These are phyloP conservation scores for Sebastes goodei DNA, from an alignment of 2,797 vertebrate species.

Conservation along the genomic window DNA sequence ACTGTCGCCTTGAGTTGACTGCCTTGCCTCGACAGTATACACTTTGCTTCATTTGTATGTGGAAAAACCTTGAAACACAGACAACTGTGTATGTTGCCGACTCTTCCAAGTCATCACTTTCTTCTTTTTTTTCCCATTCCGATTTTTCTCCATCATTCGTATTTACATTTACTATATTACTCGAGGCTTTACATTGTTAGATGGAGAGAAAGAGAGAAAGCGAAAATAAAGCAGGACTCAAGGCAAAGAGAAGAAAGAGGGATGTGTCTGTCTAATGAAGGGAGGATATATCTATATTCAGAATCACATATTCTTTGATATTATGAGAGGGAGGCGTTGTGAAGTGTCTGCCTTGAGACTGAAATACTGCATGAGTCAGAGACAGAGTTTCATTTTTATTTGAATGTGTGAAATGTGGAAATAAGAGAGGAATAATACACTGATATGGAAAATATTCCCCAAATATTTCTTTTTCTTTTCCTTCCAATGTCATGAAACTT, in stretches of 20 bases:
- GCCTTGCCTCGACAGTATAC: neutral
- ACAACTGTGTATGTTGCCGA: neutral
- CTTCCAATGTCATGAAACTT: constrained; percentile 17
- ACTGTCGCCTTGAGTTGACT: neutral
- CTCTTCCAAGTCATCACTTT: neutral
- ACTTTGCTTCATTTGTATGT: neutral
- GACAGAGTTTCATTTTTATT: neutral
- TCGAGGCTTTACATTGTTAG: neutral
- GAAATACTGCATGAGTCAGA: constrained; percentile 13
- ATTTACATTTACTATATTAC: neutral
- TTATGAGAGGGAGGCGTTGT: neutral
- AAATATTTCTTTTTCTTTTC: neutral
- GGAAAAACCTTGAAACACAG: neutral
- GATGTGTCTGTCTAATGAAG: neutral
- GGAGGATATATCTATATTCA: neutral
- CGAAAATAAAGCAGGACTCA: neutral
- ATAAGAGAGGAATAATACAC: neutral
- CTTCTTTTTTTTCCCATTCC: neutral
- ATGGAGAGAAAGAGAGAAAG: neutral
- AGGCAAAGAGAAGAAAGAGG: neutral
- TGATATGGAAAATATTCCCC: constrained; percentile 6
- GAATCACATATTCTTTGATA: neutral
- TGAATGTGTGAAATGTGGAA: constrained; percentile 9
- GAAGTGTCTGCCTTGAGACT: neutral
- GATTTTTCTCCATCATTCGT: neutral